phyloP scores from a whole-genome alignment of 2,888 invertebrate genomes.

The Agrochola macilenta region DNA sequence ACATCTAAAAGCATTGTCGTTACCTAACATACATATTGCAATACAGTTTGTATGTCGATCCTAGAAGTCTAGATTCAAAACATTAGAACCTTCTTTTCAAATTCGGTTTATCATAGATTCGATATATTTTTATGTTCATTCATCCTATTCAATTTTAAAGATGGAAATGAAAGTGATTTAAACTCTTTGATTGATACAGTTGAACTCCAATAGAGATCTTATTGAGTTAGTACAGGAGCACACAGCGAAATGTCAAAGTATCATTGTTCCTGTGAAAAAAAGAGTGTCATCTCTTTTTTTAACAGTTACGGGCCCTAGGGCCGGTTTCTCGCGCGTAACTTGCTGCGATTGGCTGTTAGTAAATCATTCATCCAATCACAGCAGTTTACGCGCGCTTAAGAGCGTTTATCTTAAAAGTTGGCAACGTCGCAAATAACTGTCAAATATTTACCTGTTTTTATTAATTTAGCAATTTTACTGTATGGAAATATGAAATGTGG shows the following conservation, averaged over 20 bases:
- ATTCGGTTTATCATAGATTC: too few species aligned
- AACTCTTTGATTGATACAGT: not conserved
- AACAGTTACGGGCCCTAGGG: not conserved
- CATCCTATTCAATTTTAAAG: not conserved
- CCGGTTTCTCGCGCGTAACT: too few species aligned
- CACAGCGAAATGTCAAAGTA: not conserved
- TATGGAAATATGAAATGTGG: too few species aligned
- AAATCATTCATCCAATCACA: too few species aligned
- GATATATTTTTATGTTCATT: not conserved
- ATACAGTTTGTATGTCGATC: conserved; percentile 53
- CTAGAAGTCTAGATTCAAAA: not conserved
- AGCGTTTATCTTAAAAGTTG: too few species aligned
- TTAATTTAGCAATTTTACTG: too few species aligned
- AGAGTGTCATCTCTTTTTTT: not conserved
- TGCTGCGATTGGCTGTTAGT: too few species aligned
- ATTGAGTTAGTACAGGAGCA: not conserved
- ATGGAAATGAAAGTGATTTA: not conserved
- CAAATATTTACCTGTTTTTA: too few species aligned
- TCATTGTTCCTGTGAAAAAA: not conserved
- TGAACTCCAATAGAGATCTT: not conserved
- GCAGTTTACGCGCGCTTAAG: too few species aligned
- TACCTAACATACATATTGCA: conserved; percentile 61
- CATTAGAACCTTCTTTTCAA: not conserved
- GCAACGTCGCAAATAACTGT: too few species aligned
- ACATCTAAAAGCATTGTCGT: conserved; percentile 63